A percentile compares a stretch with the other conserved stretches of the same genome.
phyloP scores from a whole-genome alignment of 2,888 invertebrate species.

The Agrochola litura region DNA sequence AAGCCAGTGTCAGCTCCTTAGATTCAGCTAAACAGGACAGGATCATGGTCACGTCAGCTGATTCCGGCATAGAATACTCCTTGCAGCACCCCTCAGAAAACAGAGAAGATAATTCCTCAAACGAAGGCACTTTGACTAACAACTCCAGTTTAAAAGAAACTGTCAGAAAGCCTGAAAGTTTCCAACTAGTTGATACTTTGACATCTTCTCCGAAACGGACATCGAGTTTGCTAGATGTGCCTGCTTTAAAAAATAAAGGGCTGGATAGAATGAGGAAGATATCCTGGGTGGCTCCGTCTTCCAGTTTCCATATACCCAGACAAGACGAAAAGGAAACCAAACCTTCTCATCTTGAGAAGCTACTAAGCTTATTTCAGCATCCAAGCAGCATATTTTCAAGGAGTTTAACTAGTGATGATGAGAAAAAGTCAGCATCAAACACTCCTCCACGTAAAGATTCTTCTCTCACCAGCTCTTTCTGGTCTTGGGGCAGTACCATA shows the following conservation, averaged over 20 bases:
- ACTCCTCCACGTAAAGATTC: conserved; percentile 88
- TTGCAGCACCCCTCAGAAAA: conserved; percentile 83
- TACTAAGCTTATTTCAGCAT: conserved; percentile 92
- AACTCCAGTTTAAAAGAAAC: conserved; percentile 85
- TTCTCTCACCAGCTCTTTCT: conserved; percentile 85
- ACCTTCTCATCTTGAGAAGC: conserved; percentile 92
- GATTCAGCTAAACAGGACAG: conserved; percentile 86
- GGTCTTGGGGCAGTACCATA: conserved; percentile 86
- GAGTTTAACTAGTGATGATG: conserved; percentile 80
- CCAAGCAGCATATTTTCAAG: conserved; percentile 91
- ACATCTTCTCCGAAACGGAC: conserved; percentile 83
- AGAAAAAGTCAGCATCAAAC: conserved; percentile 82
- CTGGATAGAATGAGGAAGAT: conserved; percentile 90
- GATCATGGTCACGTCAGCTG: conserved; percentile 86
- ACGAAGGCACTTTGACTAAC: conserved; percentile 88
- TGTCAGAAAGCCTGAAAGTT: conserved; percentile 72
- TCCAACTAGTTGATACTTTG: conserved; percentile 76
- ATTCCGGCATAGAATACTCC: conserved; percentile 88
- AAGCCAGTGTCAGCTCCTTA: conserved; percentile 88
- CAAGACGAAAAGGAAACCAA: conserved; percentile 85
- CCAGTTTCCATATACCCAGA: conserved; percentile 83
- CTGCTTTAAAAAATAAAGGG: conserved; percentile 84
- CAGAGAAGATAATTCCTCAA: conserved; percentile 86
- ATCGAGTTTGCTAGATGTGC: conserved; percentile 85
- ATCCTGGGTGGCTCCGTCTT: conserved; percentile 91